These are phyloP conservation scores for Recurvirostra avosetta DNA, from an alignment of 2,113 vertebrate species.

Conservation along the genomic window DNA sequence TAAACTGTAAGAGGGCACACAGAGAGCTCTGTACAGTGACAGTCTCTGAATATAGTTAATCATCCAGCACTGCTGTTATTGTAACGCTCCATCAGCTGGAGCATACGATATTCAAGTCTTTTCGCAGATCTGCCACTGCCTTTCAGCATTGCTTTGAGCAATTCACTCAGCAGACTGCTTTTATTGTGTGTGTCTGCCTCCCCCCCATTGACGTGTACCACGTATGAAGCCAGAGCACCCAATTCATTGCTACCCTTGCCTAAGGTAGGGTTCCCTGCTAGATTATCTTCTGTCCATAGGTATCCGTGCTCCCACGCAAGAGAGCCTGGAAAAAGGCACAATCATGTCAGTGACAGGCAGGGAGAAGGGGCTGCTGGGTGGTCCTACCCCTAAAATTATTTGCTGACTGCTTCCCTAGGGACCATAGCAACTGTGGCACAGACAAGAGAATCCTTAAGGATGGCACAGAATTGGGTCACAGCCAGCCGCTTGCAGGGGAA, in stretches of 20 bases:
- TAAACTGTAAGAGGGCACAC: neutral
- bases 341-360: neutral
- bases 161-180: neutral
- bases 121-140: neutral
- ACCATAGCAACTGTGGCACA: conserved; percentile 14
- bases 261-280: neutral
- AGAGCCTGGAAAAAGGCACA: neutral
- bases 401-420: neutral
- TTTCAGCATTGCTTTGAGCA: neutral
- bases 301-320: neutral
- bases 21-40: neutral
- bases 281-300: neutral
- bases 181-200: neutral
- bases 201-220: rapidly evolving
- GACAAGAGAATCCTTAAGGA: neutral
- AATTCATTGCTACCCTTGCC: neutral
- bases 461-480: neutral
- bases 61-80: neutral
- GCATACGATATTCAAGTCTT: neutral
- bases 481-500: neutral
- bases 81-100: neutral
- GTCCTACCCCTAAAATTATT: conserved; percentile 31
- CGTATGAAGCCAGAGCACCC: neutral
- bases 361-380: conserved; percentile 17
- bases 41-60: neutral